Evolutionary conservation across 2,113 vertebrate species (phyloP).

Genomic region (Clarias macrocephalus): DNA sequence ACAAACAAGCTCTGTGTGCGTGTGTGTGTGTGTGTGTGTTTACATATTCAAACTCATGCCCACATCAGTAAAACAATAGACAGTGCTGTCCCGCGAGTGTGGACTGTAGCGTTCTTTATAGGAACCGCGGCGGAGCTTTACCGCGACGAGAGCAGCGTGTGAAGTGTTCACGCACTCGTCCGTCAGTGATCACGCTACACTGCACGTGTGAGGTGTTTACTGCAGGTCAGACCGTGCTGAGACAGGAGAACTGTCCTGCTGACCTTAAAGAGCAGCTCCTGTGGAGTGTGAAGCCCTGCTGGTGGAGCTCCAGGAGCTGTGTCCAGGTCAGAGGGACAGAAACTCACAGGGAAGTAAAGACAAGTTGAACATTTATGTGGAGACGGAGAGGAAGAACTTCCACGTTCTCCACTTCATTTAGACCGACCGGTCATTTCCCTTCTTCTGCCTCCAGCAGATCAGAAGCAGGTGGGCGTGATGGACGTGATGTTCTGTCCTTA

Average conservation of each 20-base stretch:
- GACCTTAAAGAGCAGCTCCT: not conserved
- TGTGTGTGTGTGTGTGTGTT: not conserved
- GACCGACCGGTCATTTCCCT: not conserved
- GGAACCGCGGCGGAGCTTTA: not conserved
- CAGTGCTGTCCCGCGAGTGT: not conserved
- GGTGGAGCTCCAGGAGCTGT: not conserved
- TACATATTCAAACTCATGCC: slow-evolving; percentile 7
- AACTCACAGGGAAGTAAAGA: not conserved
- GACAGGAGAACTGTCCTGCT: not conserved
- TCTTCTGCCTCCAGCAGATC: not conserved
- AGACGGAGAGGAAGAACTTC: no score
- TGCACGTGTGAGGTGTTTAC: not conserved
- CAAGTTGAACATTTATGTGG: not conserved
- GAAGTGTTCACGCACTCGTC: not conserved
- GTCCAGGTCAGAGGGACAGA: not conserved
- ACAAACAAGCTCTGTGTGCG: slow-evolving; percentile 48
- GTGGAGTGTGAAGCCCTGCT: not conserved
- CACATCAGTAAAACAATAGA: slow-evolving; percentile 23
- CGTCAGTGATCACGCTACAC: not conserved
- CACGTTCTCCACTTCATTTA: not conserved
- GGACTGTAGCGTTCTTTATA: not conserved
- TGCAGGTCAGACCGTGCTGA: not conserved
- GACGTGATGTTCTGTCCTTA: not conserved
- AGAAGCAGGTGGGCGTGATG: not conserved
- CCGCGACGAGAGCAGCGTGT: not conserved